Conservation (phyloP, 2,797 vertebrate genomes). For the Fratercula arctica region DNA sequence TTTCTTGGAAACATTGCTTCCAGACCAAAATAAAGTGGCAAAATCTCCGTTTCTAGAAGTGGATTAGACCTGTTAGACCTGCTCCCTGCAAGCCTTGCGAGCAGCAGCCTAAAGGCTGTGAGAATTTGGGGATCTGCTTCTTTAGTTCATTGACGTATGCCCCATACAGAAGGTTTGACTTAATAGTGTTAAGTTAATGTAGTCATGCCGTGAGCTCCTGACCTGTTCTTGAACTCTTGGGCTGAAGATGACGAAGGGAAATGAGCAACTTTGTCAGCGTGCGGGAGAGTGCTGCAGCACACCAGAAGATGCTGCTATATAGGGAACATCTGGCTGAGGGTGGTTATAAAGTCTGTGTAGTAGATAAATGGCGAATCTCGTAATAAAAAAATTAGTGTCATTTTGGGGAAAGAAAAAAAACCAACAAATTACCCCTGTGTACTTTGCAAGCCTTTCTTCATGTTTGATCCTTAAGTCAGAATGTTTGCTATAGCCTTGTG, state of each 20-base stretch:
- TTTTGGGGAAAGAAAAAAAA: too few species aligned
- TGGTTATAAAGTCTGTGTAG: neutral
- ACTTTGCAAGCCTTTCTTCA: neutral
- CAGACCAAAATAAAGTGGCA: neutral
- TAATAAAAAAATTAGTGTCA: neutral
- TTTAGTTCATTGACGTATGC: neutral
- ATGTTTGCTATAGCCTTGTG: neutral
- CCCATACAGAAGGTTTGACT: neutral
- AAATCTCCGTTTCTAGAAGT: neutral
- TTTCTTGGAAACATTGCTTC: neutral
- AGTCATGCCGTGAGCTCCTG: neutral
- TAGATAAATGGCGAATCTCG: neutral
- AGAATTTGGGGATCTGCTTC: neutral
- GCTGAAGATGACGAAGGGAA: neutral
- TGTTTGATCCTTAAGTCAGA: neutral
- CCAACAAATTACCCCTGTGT: neutral
- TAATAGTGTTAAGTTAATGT: neutral
- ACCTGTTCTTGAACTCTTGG: neutral
- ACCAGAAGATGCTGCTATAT: neutral
- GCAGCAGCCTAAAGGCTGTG: neutral
- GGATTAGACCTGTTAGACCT: neutral
- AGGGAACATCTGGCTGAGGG: neutral
- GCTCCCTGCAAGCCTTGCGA: neutral
- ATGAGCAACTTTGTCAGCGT: neutral
- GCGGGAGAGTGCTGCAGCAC: neutral